A percentile compares a stretch with the other conserved stretches of the same genome.
Conservation (phyloP, 2,888 invertebrate genomes). For the Cinara cedri region DNA sequence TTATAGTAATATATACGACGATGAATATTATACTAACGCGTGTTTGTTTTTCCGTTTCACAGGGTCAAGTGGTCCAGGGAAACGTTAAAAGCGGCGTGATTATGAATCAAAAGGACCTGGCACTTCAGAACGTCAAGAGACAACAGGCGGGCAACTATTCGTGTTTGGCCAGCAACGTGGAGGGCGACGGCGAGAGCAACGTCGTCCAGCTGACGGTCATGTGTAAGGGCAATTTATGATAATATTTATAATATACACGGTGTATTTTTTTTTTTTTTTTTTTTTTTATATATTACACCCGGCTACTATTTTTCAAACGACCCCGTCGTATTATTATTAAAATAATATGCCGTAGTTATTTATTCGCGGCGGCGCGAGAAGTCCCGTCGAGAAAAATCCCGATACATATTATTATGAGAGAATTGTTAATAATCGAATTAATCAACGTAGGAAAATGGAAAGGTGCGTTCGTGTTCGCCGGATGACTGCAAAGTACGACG, state of each 20-base stretch:
- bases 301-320: no score
- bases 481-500: no score
- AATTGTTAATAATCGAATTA: no score
- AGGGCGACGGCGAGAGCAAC: conserved; percentile 86
- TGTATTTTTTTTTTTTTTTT: background rate
- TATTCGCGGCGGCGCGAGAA: no score
- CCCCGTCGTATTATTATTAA: no score
- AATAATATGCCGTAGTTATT: no score
- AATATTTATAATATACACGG: background rate
- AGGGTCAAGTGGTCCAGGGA: conserved; percentile 85
- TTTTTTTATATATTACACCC: no score
- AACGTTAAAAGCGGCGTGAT: conserved; percentile 87
- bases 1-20: conserved; percentile 27
- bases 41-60: conserved; percentile 59
- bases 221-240: conserved; percentile 74
- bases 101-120: conserved; percentile 81
- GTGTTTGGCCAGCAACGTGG: conserved; percentile 88
- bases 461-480: no score
- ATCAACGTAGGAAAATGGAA: no score
- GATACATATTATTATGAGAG: no score
- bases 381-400: no score
- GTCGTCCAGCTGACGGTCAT: conserved; percentile 83
- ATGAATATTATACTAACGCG: background rate
- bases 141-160: conserved; percentile 86
- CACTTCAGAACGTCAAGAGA: conserved; percentile 79